phyloP scores from a whole-genome alignment of 2,888 invertebrate genomes.

The Eudemis profundana region DNA sequence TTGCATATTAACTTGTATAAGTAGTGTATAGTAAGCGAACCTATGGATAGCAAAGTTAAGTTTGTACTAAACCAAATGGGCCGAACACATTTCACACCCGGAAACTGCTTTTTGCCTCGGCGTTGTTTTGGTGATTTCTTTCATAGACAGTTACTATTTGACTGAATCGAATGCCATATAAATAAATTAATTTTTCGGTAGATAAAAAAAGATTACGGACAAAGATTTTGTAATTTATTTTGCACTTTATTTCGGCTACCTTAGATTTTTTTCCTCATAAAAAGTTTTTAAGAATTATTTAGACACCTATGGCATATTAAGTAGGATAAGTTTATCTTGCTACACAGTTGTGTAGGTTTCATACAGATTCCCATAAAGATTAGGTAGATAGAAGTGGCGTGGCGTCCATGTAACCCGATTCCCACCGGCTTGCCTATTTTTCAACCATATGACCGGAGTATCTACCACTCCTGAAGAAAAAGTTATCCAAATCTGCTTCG shows the following conservation, averaged over 20 bases:
- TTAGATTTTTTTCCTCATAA: not conserved
- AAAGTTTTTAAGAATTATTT: not conserved
- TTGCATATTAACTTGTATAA: not conserved
- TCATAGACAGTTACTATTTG: slow-evolving; percentile 28
- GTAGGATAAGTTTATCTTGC: too few species aligned
- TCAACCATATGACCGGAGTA: too few species aligned
- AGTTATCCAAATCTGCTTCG: too few species aligned
- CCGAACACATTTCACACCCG: slow-evolving; percentile 44
- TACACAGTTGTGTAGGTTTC: not conserved
- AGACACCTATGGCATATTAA: slow-evolving; percentile 12
- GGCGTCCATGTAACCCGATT: too few species aligned
- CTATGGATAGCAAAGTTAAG: not conserved
- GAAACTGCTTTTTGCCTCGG: slow-evolving; percentile 35
- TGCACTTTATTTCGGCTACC: too few species aligned
- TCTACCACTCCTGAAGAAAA: too few species aligned
- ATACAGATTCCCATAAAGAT: not conserved
- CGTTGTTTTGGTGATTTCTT: slow-evolving; percentile 26
- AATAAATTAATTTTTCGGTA: slow-evolving; percentile 26
- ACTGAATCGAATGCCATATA: slow-evolving; percentile 25
- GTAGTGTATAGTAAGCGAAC: slow-evolving; percentile 1
- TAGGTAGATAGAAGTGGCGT: too few species aligned
- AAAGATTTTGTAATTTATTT: slow-evolving; percentile 2
- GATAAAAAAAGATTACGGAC: slow-evolving; percentile 5
- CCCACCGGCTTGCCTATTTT: too few species aligned
- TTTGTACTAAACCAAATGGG: slow-evolving; percentile 35